These are phyloP conservation scores for Coenobita brevimanus DNA, from an alignment of 1,140 invertebrate genomes.

Conservation along the genomic window DNA sequence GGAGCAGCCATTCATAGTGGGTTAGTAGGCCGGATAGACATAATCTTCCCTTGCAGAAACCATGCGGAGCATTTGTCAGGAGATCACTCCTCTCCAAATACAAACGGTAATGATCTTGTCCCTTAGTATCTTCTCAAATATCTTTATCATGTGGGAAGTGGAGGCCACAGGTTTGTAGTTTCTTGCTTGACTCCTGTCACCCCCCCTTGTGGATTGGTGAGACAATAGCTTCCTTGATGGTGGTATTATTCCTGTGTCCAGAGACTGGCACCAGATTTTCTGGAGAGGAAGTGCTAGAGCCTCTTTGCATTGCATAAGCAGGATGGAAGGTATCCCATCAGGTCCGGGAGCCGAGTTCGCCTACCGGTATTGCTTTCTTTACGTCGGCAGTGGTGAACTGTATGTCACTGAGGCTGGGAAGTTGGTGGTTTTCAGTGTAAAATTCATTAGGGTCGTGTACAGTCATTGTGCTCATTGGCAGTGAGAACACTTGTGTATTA, in stretches of 20 bases:
- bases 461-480: not conserved
- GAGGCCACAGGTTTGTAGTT: no score
- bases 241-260: conserved; percentile 9
- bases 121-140: no score
- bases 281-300: conserved; percentile 3
- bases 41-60: conserved; percentile 11
- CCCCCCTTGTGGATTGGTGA: not conserved
- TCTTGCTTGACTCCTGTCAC: no score
- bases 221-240: not conserved
- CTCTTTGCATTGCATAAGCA: conserved; percentile 2
- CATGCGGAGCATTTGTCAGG: not conserved
- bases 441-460: no score
- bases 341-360: not conserved
- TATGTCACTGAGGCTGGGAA: no score
- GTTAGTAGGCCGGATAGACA: not conserved
- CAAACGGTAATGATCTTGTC: no score
- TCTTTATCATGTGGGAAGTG: no score
- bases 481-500: not conserved
- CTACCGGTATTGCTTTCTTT: not conserved
- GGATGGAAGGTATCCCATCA: conserved; percentile 3
- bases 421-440: no score
- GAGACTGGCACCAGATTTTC: not conserved
- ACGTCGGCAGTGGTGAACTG: no score
- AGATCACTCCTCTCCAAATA: no score
- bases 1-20: conserved; percentile 4